Evolutionary conservation across 1,140 invertebrate genomes (phyloP).

Genomic region (Euwallacea similis): DNA sequence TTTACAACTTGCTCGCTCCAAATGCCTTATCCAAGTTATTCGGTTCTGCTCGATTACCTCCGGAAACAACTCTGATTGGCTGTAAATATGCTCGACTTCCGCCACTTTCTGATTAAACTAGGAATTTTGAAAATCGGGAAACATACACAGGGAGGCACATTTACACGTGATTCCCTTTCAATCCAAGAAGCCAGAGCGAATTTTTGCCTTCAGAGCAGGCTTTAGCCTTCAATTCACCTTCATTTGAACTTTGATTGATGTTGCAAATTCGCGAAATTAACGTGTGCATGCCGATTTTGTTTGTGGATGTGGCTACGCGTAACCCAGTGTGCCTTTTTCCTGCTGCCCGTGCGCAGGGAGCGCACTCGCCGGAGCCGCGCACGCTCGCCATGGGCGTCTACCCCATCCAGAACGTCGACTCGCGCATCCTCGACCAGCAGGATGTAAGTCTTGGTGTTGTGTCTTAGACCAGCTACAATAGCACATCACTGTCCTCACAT

Average conservation of each 20-base stretch:
- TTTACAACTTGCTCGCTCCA: too few relatives aligned
- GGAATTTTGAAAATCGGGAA: too few relatives aligned
- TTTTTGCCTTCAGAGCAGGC: too few relatives aligned
- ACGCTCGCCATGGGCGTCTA: conserved; percentile 84
- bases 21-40: too few relatives aligned
- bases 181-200: too few relatives aligned
- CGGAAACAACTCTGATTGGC: too few relatives aligned
- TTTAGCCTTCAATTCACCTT: too few relatives aligned
- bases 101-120: too few relatives aligned
- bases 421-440: conserved; percentile 78
- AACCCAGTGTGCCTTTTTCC: conserved; percentile 53
- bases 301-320: conserved; percentile 3
- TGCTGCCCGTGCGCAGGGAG: conserved; percentile 68
- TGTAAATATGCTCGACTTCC: too few relatives aligned
- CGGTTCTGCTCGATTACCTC: too few relatives aligned
- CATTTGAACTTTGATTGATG: conserved; percentile 5
- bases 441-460: conserved; percentile 73
- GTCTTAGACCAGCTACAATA: neutral
- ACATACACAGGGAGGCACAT: too few relatives aligned
- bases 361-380: conserved; percentile 83
- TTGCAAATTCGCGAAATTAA: conserved; percentile 1
- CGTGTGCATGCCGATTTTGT: neutral
- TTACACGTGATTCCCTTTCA: too few relatives aligned
- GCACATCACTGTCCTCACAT: neutral
- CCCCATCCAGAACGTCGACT: conserved; percentile 83